Conservation (phyloP, 2,113 vertebrate species). For the Gymnogyps californianus region DNA sequence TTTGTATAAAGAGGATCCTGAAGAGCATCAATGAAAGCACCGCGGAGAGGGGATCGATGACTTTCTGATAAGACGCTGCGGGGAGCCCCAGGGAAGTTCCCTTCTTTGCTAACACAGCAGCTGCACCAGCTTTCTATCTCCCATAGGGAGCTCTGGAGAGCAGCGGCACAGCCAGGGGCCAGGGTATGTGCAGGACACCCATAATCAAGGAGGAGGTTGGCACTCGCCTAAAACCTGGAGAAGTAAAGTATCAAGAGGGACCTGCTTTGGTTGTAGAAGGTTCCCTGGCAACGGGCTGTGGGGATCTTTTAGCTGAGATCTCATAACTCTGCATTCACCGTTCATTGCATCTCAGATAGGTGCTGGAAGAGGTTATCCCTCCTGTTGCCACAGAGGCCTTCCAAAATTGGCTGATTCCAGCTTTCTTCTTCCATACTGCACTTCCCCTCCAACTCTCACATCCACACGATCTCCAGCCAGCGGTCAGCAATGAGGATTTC, state of each 20-base stretch:
- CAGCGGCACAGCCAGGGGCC: background rate
- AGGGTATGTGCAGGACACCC: background rate
- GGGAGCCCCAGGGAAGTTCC: background rate
- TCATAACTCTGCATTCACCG: rapidly evolving
- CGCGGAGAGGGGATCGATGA: rapidly evolving
- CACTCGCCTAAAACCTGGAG: background rate
- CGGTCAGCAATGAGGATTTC: background rate
- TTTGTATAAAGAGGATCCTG: background rate
- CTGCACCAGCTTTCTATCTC: background rate
- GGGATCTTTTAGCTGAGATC: background rate
- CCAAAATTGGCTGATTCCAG: background rate
- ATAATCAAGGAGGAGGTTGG: background rate
- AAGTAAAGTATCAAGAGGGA: background rate
- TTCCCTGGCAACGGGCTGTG: background rate
- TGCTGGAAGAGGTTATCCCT: background rate
- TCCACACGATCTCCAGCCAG: background rate
- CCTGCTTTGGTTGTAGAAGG: background rate
- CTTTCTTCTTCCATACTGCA: background rate
- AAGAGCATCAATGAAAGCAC: background rate
- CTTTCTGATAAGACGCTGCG: background rate
- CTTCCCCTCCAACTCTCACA: background rate
- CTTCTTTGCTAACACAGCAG: background rate
- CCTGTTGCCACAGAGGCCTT: background rate
- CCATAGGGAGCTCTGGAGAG: background rate
- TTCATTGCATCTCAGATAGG: background rate